phyloP scores from a whole-genome alignment of 1,140 invertebrate genomes.

The Diorhabda sublineata region DNA sequence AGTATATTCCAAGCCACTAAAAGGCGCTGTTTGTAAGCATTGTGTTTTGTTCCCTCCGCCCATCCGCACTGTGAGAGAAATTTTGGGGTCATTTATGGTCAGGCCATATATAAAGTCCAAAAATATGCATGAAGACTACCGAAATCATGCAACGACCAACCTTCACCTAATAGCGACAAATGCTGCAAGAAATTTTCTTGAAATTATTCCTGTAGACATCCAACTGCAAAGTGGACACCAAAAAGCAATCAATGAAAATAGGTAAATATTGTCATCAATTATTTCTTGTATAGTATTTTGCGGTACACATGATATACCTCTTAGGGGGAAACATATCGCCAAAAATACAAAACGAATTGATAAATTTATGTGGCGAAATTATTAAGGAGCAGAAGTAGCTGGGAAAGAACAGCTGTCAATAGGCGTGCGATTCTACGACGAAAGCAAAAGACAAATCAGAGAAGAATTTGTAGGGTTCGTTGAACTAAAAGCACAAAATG shows the following conservation, averaged over 20 bases:
- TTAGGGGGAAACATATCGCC: constrained; percentile 27
- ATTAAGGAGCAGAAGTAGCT: constrained; percentile 22
- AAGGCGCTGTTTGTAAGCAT: constrained; percentile 31
- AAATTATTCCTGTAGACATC: constrained; percentile 28
- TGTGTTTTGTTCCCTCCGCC: constrained; percentile 32
- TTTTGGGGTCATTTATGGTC: constrained; percentile 2
- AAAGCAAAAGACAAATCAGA: constrained; percentile 16
- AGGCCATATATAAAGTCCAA: constrained; percentile 31
- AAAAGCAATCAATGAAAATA: constrained; percentile 13
- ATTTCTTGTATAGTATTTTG: constrained; percentile 36
- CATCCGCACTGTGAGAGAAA: constrained; percentile 15
- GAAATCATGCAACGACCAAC: constrained; percentile 22
- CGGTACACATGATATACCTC: constrained; percentile 35
- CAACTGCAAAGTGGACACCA: constrained; percentile 25
- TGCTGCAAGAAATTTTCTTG: constrained; percentile 30
- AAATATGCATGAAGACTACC: constrained; percentile 30
- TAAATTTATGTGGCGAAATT: constrained; percentile 26
- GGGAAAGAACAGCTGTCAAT: constrained; percentile 22
- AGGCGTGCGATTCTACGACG: constrained; percentile 11
- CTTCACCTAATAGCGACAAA: constrained; percentile 11
- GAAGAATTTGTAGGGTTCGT: constrained; percentile 26
- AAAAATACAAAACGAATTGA: constrained; percentile 27
- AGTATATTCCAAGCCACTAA: constrained; percentile 34
- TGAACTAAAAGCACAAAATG: constrained; percentile 22
- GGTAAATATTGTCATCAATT: constrained; percentile 27